A percentile compares a stretch with the other conserved stretches of the same genome.
These are phyloP conservation scores for Actinernus sp. DNA, from an alignment of 92 coral and sea anemone species.

Conservation along the genomic window DNA sequence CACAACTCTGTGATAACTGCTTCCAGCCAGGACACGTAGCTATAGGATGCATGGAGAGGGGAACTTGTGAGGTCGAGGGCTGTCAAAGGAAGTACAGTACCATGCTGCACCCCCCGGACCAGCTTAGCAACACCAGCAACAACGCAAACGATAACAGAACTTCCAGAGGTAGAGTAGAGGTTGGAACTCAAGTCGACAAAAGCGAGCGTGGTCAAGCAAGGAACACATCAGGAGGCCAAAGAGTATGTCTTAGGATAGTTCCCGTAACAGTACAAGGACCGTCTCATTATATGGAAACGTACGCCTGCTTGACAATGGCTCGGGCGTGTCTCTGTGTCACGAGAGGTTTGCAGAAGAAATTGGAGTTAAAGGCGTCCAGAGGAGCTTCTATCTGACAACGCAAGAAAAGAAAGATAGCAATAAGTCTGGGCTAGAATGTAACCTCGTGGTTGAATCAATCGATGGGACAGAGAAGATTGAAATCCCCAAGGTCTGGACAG, in stretches of 20 bases:
- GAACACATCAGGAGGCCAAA: background rate
- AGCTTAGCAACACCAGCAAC: no score
- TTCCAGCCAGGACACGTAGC: slow-evolving; percentile 28
- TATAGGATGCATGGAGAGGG: slow-evolving; percentile 17
- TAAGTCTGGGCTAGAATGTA: slow-evolving; percentile 13
- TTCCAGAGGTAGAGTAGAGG: background rate
- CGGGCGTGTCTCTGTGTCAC: slow-evolving; percentile 44
- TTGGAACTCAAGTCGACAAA: background rate
- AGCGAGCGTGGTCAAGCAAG: background rate
- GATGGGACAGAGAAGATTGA: slow-evolving; percentile 39
- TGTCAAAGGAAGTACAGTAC: slow-evolving; percentile 38
- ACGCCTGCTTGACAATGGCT: slow-evolving; percentile 60
- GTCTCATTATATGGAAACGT: slow-evolving; percentile 15
- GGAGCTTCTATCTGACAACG: slow-evolving; percentile 32
- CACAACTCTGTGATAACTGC: slow-evolving; percentile 43
- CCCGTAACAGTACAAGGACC: slow-evolving; percentile 42
- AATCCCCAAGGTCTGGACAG: slow-evolving; percentile 40
- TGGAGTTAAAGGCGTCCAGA: slow-evolving; percentile 22
- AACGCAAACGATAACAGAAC: background rate
- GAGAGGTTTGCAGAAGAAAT: slow-evolving; percentile 22
- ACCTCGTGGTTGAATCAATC: slow-evolving; percentile 18
- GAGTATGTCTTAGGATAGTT: slow-evolving; percentile 22
- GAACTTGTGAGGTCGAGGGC: slow-evolving; percentile 36
- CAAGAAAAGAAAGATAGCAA: slow-evolving; percentile 39
- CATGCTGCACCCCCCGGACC: slow-evolving; percentile 32